phyloP scores from a whole-genome alignment of 2,113 vertebrate genomes.

The Dipodomys merriami region DNA sequence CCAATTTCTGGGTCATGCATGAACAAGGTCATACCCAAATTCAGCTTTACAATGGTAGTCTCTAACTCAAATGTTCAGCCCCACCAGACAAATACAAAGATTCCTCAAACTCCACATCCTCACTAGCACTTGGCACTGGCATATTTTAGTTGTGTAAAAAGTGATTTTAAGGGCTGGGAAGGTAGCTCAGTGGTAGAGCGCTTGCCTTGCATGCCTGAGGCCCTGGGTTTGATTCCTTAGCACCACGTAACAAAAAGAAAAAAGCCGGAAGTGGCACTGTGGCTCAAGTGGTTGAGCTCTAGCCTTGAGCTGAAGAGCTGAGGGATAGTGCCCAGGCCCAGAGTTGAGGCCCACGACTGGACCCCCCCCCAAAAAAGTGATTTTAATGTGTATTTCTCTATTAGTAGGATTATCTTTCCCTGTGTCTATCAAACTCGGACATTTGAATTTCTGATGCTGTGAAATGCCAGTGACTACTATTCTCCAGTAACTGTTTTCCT shows the following conservation, averaged over 20 bases:
- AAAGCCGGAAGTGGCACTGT: too few species aligned
- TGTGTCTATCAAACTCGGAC: background rate
- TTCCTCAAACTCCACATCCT: background rate
- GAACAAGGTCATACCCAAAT: background rate
- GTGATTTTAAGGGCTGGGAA: too few species aligned
- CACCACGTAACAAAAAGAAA: too few species aligned
- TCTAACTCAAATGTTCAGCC: conserved; percentile 1
- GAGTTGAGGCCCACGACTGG: too few species aligned
- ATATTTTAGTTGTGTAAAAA: background rate
- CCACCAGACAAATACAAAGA: background rate
- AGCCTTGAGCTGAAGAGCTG: too few species aligned
- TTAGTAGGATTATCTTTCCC: background rate
- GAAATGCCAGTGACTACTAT: background rate
- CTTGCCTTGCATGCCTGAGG: too few species aligned
- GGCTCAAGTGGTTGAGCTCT: too few species aligned
- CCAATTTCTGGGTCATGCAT: background rate
- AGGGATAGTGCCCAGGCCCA: too few species aligned
- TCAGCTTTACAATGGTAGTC: background rate
- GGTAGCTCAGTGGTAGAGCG: too few species aligned
- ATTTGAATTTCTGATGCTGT: background rate
- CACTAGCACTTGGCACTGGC: background rate
- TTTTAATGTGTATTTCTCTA: background rate
- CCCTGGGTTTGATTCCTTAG: too few species aligned
- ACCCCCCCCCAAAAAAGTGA: background rate
- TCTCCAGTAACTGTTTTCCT: background rate